Conservation (phyloP, 2,888 invertebrate species). For the Dicranocentrus wangi region DNA sequence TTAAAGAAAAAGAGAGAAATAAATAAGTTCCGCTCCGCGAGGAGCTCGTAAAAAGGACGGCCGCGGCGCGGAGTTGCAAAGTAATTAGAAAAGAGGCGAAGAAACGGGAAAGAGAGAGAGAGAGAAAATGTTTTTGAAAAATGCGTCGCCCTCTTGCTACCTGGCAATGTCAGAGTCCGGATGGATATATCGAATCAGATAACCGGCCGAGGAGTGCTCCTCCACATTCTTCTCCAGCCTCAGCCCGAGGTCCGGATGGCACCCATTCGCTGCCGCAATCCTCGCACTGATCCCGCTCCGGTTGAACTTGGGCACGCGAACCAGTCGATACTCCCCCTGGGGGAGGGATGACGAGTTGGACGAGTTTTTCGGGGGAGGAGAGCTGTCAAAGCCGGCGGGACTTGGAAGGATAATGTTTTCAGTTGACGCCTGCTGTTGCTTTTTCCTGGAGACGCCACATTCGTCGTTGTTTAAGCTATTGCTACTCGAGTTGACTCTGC, state of each 20-base stretch:
- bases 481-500: not conserved
- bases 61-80: too few relatives aligned
- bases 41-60: too few relatives aligned
- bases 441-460: not conserved
- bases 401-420: too few relatives aligned
- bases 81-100: too few relatives aligned
- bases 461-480: not conserved
- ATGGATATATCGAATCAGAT: slow-evolving; percentile 77
- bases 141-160: slow-evolving; percentile 75
- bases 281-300: slow-evolving; percentile 10
- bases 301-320: slow-evolving; percentile 66
- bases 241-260: slow-evolving; percentile 61
- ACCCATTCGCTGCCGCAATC: not conserved
- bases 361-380: not conserved
- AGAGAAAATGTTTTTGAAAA: slow-evolving; percentile 1
- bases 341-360: not conserved
- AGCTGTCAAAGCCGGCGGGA: too few relatives aligned
- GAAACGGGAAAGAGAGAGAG: not conserved
- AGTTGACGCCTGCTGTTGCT: too few relatives aligned
- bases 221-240: slow-evolving; percentile 77
- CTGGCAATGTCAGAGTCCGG: slow-evolving; percentile 77
- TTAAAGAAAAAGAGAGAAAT: too few relatives aligned
- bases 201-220: slow-evolving; percentile 77
- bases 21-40: too few relatives aligned
- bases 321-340: slow-evolving; percentile 70